These are phyloP conservation scores for Anthophora plumipes DNA, from an alignment of 2,888 invertebrate genomes.

Conservation along the genomic window DNA sequence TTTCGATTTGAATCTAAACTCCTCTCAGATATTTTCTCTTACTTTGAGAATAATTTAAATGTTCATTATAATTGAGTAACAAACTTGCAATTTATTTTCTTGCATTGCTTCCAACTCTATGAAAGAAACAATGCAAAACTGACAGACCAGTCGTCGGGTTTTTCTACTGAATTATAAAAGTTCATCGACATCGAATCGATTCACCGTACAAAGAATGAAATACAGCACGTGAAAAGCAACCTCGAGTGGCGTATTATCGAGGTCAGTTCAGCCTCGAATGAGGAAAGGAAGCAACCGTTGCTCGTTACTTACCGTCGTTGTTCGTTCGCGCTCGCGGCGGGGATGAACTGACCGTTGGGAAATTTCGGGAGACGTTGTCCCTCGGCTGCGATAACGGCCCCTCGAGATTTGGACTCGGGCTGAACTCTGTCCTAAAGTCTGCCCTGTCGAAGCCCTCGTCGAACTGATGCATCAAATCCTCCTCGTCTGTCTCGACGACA, in stretches of 20 bases:
- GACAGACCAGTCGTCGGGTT: not conserved
- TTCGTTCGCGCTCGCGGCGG: slow-evolving; percentile 82
- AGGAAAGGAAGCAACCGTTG: not conserved
- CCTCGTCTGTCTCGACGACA: slow-evolving; percentile 91
- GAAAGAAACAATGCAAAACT: too few relatives aligned
- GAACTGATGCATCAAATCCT: slow-evolving; percentile 83
- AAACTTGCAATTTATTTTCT: too few relatives aligned
- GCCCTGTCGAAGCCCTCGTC: slow-evolving; percentile 85
- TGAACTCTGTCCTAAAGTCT: slow-evolving; percentile 84
- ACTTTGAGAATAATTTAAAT: too few relatives aligned
- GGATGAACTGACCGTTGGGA: slow-evolving; percentile 81
- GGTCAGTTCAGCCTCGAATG: slow-evolving; percentile 6
- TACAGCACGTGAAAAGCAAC: not conserved
- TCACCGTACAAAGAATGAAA: not conserved
- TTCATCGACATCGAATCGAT: not conserved
- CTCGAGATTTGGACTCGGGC: slow-evolving; percentile 84
- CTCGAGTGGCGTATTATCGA: slow-evolving; percentile 9
- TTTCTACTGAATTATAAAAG: not conserved
- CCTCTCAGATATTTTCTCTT: too few relatives aligned
- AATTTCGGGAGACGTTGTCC: slow-evolving; percentile 79
- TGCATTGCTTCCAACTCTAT: too few relatives aligned
- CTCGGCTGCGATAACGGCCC: slow-evolving; percentile 82
- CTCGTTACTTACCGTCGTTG: slow-evolving; percentile 80
- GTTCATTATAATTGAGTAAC: too few relatives aligned
- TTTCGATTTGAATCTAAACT: too few relatives aligned